These are phyloP conservation scores for Cavia aperea DNA, from an alignment of 2,113 vertebrate species.

Conservation along the genomic window DNA sequence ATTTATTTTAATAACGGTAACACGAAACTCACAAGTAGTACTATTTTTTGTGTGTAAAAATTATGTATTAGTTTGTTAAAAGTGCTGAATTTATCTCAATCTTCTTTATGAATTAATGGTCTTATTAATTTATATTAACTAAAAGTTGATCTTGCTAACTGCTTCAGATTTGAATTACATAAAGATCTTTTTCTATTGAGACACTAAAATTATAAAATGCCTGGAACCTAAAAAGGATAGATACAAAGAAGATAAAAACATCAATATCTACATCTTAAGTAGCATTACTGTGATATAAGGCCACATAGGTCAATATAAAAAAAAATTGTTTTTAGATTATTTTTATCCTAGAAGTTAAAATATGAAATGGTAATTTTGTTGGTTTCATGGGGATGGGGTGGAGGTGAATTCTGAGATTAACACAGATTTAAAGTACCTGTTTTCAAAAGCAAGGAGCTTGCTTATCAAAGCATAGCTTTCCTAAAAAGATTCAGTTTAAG, in stretches of 20 bases:
- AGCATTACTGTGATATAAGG: not conserved
- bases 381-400: not conserved
- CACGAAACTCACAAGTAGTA: not conserved
- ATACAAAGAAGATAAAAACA: not conserved
- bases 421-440: not conserved
- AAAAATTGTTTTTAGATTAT: not conserved
- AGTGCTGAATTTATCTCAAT: not conserved
- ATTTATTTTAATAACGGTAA: not conserved
- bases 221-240: not conserved
- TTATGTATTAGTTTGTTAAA: not conserved
- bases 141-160: not conserved
- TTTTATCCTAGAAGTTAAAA: not conserved
- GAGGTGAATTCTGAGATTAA: not conserved
- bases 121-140: not conserved
- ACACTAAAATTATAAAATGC: not conserved
- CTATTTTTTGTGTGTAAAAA: not conserved
- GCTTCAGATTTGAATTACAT: not conserved
- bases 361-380: not conserved
- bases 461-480: not conserved
- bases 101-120: constrained; percentile 1
- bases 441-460: not conserved
- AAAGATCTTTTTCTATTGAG: not conserved
- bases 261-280: not conserved
- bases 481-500: not conserved
- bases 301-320: not conserved